Base-by-base conservation (phyloP, 2,113 vertebrate genomes). In the Willisornis vidua region DNA sequence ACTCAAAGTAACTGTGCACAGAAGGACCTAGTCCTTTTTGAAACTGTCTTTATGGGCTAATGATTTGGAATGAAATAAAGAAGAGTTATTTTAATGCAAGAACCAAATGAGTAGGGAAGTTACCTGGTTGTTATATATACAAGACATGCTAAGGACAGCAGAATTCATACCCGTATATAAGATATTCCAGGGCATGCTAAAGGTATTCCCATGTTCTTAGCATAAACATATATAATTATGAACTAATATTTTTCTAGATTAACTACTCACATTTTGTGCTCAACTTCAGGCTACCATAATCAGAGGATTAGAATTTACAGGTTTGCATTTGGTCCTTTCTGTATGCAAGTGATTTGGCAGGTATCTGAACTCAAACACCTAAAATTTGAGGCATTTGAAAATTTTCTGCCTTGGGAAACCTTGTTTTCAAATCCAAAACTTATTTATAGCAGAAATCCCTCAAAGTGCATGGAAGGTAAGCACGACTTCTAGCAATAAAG, bases 121-220 rank as follows among this genome's bases (percentile, higher is more conserved):
- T 76, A 39, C 9, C 0, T 0, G 29, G 39, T 68, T 74, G 4
- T 41, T 65, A 15, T 7, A 16, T 46, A 3, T 26, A 62, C 41
- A 43, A 67, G 55, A 51, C 10, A 25, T 33, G 35, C 15, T 79
- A 54, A 85, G 22, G 24, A 70, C 91, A 46, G 6, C 82, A 85
- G 43, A 94, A 91, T 63, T 83, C 18, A 63, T 87, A 6, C n/a
- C n/a, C 6, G 1, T 33, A 9, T 33, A 9, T 28, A 31, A 85
- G 9, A 75, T 71, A 54, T 58, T 75, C 13, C 39, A 67, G 29
- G 24, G n/a, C 29, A 61, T 54, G 39, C 22, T 75, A 14, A 84
- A 82, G 31, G 15, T 87, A 76, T 31, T 93, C 12, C 14, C 11
- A 24, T 55, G 31, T 67, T 93, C 14, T 66, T 80, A 73, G 15